These are phyloP conservation scores for Drosophila atripex DNA, from an alignment of 2,888 invertebrate species.

Conservation along the genomic window DNA sequence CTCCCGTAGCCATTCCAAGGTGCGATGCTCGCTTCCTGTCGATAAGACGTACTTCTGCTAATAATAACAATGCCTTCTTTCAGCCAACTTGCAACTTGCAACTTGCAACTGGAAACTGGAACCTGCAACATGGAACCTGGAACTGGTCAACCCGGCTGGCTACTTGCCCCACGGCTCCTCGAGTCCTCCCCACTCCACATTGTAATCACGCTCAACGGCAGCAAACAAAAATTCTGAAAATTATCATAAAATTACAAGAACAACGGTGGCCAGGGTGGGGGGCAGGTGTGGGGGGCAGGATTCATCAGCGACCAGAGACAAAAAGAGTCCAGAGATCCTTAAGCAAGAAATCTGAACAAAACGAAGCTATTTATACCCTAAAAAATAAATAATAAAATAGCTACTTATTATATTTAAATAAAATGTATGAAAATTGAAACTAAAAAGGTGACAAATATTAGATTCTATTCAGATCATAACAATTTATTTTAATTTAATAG, in stretches of 20 bases:
- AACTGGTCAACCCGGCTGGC: conserved; percentile 9
- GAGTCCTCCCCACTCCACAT: conserved; percentile 24
- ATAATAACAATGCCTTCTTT: conserved; percentile 63
- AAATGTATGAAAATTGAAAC: background rate
- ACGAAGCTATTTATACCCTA: too few relatives aligned
- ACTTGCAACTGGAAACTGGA: conserved; percentile 28
- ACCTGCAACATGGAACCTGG: conserved; percentile 21
- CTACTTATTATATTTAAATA: background rate
- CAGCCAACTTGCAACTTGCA: conserved; percentile 5
- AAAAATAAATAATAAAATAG: too few relatives aligned
- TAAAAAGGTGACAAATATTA: too few relatives aligned
- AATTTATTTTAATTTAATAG: too few relatives aligned
- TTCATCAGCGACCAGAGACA: conserved; percentile 30
- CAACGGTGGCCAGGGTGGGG: conserved; percentile 37
- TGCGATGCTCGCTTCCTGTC: conserved; percentile 77
- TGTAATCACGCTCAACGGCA: conserved; percentile 62
- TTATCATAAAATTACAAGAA: conserved; percentile 68
- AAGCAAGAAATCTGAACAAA: too few relatives aligned
- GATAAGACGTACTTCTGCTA: conserved; percentile 69
- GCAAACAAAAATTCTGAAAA: conserved; percentile 55
- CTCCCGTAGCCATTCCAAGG: conserved; percentile 71
- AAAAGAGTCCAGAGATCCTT: conserved; percentile 12
- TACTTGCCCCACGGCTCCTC: conserved; percentile 16
- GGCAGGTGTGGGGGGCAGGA: background rate
- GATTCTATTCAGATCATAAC: too few relatives aligned